Conservation (phyloP, 2,113 vertebrate genomes). For the Scomber japonicus region DNA sequence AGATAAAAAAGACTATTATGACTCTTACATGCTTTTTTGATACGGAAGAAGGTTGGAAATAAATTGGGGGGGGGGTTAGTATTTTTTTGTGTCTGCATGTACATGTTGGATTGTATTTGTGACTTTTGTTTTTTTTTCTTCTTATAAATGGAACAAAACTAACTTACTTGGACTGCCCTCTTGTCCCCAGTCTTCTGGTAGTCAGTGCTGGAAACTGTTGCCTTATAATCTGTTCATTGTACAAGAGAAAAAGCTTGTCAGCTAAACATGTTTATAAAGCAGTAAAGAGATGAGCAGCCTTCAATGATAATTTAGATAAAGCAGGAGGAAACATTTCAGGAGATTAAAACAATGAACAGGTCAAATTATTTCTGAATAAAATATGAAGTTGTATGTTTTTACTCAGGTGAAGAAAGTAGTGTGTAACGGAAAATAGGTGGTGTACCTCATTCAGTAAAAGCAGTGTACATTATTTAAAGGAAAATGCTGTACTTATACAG, state of each 20-base stretch:
- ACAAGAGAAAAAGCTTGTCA: slow-evolving; percentile 15
- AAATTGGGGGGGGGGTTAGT: no score
- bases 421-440: background rate
- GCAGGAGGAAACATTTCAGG: background rate
- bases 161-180: slow-evolving; percentile 98
- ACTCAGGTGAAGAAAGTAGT: background rate
- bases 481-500: background rate
- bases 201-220: slow-evolving; percentile 98
- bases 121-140: background rate
- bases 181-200: slow-evolving; percentile 95
- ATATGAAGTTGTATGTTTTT: background rate
- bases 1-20: no score
- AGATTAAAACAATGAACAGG: background rate
- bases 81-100: background rate
- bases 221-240: slow-evolving; percentile 91
- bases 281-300: background rate
- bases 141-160: background rate
- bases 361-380: background rate
- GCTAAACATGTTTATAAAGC: no score
- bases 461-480: background rate
- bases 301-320: background rate
- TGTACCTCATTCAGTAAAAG: background rate
- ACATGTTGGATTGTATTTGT: background rate
- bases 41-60: no score
- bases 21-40: no score